These are phyloP conservation scores for Morus bassanus DNA, from an alignment of 2,797 vertebrate genomes.

Conservation along the genomic window DNA sequence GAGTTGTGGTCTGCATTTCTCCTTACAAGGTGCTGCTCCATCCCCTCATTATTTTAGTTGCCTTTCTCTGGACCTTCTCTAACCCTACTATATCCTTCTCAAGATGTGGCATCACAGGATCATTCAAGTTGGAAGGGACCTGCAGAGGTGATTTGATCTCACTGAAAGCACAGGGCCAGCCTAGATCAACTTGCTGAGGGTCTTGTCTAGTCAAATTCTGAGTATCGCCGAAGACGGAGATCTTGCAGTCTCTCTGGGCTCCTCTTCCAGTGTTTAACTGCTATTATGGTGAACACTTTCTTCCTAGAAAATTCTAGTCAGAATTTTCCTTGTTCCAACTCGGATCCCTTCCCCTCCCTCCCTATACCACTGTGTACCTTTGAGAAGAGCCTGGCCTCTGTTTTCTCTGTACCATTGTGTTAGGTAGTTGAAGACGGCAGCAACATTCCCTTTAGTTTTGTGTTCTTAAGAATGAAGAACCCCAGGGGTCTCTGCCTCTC, in stretches of 20 bases:
- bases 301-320: neutral
- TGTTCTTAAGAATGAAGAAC: neutral
- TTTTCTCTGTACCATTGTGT: neutral
- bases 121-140: neutral
- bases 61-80: neutral
- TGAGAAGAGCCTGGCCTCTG: neutral
- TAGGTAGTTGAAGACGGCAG: neutral
- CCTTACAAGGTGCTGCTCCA: neutral
- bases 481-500: neutral
- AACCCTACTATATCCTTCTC: neutral
- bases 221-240: neutral
- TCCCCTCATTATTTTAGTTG: neutral
- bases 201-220: neutral
- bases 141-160: neutral
- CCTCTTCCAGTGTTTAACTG: neutral
- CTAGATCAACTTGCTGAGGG: neutral
- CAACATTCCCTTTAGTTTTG: neutral
- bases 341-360: neutral
- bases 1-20: neutral
- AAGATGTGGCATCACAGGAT: neutral
- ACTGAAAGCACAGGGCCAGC: neutral
- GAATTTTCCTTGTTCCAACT: neutral
- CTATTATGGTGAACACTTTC: neutral
- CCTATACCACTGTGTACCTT: neutral
- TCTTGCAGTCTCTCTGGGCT: neutral